Base-by-base conservation (phyloP, 2,113 vertebrate species). In the Cervus canadensis region DNA sequence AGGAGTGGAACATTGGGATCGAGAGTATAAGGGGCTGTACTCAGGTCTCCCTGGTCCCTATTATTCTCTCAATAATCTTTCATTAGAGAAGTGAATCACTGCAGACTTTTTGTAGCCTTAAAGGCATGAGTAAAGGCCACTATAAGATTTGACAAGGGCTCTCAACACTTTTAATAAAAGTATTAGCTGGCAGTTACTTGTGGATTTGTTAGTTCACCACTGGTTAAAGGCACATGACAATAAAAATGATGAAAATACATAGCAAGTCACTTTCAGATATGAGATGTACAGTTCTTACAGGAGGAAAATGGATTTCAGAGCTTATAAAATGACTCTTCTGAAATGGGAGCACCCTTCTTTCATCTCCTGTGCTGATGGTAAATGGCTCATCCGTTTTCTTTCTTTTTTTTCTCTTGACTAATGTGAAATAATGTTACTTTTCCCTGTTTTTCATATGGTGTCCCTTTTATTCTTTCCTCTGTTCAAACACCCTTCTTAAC, bases 1-100 rank as follows among this genome's bases (percentile, higher is more conserved):
- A 83, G 36, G 56, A 33, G 40, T 7, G 4, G 11, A 48, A n/a
- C 40, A 1, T 6, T 1, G 6, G 12, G 15, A 21, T 23, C 13
- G 0, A 3, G 25, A 54, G 4, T 1, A 48, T 5, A 12, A 56
- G 7, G 4, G 5, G 40, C 40, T 33, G 52, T 78, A 2, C n/a
- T 30, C 0, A 6, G 2, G 10, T 81, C 79, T 57, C 14, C 8
- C 17, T 6, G 17, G 2, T 54, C 26, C 30, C 50, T 17, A 11
- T 36, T 26, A 33, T 21, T 11, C 7, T 26, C 2, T 6, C 3
- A 57, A 26, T 14, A 45, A 59, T 52, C 50, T 56, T 54, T 64
- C 36, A 10, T 9, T 43, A 45, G 1, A 3, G 13, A 71, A 71
- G 10, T 25, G 21, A 48, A 26, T 85, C 13, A 15, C 3, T 12